phyloP scores from a whole-genome alignment of 1,140 invertebrate genomes.

The Aphelinus certus region DNA sequence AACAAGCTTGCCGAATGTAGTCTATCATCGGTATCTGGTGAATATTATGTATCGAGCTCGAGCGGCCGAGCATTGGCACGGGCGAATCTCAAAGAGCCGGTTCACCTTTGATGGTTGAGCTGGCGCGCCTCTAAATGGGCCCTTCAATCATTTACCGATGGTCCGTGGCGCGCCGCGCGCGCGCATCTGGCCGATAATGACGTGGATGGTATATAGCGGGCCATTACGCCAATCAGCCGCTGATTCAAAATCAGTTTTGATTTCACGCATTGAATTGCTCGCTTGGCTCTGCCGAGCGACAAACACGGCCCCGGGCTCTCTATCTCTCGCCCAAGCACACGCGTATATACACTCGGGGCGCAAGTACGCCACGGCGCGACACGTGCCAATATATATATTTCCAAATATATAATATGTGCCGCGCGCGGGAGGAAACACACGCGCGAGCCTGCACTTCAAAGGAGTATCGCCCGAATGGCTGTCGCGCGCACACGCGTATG shows the following conservation, averaged over 20 bases:
- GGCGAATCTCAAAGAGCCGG: background rate
- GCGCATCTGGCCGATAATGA: background rate
- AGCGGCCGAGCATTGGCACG: background rate
- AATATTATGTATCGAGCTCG: too few species aligned
- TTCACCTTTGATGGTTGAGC: background rate
- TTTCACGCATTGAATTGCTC: too few species aligned
- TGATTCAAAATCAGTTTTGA: constrained; percentile 30
- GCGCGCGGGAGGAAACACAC: background rate
- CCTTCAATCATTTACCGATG: background rate
- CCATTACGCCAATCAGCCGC: constrained; percentile 10
- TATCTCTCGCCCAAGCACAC: too few species aligned
- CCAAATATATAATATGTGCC: background rate
- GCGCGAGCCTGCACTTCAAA: constrained; percentile 2
- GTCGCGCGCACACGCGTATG: too few species aligned
- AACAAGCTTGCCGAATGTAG: too few species aligned
- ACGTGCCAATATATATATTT: background rate
- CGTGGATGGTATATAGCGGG: background rate
- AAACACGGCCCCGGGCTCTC: too few species aligned
- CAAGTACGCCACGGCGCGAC: too few species aligned
- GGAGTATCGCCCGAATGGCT: constrained; percentile 13
- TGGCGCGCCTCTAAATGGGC: background rate
- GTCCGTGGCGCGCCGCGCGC: background rate
- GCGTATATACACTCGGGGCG: too few species aligned
- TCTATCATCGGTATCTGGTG: too few species aligned
- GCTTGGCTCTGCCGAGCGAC: too few species aligned